Evolutionary conservation across 2,797 vertebrate species (phyloP).

Genomic region (Tenualosa thibaudeaui): DNA sequence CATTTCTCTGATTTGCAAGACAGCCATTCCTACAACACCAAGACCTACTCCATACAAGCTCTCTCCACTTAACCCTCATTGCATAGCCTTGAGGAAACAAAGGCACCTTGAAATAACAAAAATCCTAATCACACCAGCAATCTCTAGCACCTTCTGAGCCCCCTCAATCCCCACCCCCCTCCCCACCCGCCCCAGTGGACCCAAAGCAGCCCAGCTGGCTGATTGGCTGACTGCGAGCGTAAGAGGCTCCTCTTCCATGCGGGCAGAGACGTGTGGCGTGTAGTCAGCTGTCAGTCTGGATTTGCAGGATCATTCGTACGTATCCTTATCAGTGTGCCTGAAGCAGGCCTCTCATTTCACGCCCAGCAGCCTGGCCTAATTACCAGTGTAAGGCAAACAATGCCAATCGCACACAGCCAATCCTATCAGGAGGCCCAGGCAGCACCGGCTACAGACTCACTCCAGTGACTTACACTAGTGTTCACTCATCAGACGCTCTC

Average conservation of each 20-base stretch:
- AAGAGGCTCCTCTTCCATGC: neutral
- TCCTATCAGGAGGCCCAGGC: constrained; percentile 53
- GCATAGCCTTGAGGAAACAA: neutral
- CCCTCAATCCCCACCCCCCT: neutral
- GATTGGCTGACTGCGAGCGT: neutral
- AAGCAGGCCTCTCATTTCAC: constrained; percentile 62
- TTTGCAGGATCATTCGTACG: neutral
- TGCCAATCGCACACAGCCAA: constrained; percentile 56
- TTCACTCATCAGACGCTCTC: neutral
- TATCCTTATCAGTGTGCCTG: constrained; percentile 34
- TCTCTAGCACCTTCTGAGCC: neutral
- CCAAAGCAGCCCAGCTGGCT: neutral
- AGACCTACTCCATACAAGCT: neutral
- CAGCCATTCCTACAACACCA: neutral
- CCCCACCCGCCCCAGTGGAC: neutral
- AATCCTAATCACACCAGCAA: neutral
- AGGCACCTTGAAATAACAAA: neutral
- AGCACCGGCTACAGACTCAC: constrained; percentile 5
- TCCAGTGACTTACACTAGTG: neutral
- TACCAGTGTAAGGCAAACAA: constrained; percentile 74
- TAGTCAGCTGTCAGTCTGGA: constrained; percentile 29
- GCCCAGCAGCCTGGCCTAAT: constrained; percentile 67
- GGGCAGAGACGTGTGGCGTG: constrained; percentile 8
- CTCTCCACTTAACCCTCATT: neutral
- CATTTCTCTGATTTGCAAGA: neutral